These are phyloP conservation scores for Tragelaphus oryx DNA, from an alignment of 2,797 vertebrate genomes.

Conservation along the genomic window DNA sequence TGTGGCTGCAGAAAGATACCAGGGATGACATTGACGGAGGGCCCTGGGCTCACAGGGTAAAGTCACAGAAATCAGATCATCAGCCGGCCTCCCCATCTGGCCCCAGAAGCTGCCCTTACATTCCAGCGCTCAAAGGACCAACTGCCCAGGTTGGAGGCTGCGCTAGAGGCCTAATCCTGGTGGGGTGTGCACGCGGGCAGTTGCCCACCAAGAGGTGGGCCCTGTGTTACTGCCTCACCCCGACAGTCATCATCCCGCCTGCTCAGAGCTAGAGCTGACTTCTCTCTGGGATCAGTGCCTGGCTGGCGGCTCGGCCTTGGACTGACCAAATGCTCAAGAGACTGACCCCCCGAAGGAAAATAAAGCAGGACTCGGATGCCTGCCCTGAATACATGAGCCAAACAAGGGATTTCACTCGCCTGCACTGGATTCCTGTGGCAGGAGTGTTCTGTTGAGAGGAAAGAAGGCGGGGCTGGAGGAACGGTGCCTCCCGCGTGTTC, in stretches of 20 bases:
- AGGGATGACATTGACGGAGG: not conserved
- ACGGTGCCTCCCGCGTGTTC: not conserved
- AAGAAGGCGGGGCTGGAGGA: not conserved
- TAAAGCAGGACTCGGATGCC: not conserved
- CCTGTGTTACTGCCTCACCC: not conserved
- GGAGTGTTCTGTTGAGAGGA: not conserved
- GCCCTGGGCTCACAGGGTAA: not conserved
- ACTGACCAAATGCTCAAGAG: conserved; percentile 5
- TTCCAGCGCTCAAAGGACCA: not conserved
- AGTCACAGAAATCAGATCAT: conserved; percentile 13
- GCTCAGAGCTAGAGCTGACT: not conserved
- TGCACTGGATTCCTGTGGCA: not conserved
- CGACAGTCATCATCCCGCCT: not conserved
- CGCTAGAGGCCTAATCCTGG: not conserved
- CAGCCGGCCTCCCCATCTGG: not conserved
- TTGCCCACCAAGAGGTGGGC: not conserved
- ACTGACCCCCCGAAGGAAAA: not conserved
- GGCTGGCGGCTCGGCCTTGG: not conserved
- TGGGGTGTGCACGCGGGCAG: not conserved
- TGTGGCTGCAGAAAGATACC: not conserved
- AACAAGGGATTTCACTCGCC: not conserved
- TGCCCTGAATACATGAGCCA: not conserved
- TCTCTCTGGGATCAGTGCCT: not conserved
- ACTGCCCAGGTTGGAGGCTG: not conserved
- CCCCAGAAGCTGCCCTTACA: not conserved